These are phyloP conservation scores for Girardinichthys multiradiatus DNA, from an alignment of 2,113 vertebrate species.

Conservation along the genomic window DNA sequence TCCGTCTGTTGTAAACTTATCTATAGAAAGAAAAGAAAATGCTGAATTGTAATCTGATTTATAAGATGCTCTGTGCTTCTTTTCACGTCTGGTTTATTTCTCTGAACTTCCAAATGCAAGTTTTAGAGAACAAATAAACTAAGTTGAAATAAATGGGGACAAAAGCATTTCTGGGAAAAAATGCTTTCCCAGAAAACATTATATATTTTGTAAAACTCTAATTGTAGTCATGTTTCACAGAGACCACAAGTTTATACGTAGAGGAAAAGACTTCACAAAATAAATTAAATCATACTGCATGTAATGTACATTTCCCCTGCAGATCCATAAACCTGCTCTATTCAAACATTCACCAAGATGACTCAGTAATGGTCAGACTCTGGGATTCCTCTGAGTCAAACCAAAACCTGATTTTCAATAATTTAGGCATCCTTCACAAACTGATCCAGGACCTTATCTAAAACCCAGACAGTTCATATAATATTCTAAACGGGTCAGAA, in stretches of 20 bases:
- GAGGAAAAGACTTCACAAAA: background rate
- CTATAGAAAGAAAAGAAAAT: background rate
- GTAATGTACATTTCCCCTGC: background rate
- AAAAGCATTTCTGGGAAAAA: background rate
- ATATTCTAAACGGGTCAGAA: no score
- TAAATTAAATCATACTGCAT: background rate
- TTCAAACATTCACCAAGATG: background rate
- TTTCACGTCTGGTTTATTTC: no score
- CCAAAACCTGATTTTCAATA: background rate
- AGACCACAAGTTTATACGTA: background rate
- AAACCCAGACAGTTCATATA: background rate
- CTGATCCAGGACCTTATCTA: background rate
- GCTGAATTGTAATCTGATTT: background rate
- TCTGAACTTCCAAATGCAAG: no score
- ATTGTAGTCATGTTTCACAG: no score
- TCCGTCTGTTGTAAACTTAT: background rate
- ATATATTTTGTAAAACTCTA: background rate
- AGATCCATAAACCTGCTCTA: conserved; percentile 16
- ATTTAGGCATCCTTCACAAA: background rate
- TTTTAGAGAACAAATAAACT: no score
- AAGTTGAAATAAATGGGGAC: no score
- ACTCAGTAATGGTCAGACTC: background rate
- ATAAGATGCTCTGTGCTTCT: background rate
- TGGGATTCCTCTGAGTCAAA: background rate
- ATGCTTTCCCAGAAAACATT: background rate